Evolutionary conservation across 2,113 vertebrate genomes (phyloP).

Genomic region (Herpetotheres cachinnans): DNA sequence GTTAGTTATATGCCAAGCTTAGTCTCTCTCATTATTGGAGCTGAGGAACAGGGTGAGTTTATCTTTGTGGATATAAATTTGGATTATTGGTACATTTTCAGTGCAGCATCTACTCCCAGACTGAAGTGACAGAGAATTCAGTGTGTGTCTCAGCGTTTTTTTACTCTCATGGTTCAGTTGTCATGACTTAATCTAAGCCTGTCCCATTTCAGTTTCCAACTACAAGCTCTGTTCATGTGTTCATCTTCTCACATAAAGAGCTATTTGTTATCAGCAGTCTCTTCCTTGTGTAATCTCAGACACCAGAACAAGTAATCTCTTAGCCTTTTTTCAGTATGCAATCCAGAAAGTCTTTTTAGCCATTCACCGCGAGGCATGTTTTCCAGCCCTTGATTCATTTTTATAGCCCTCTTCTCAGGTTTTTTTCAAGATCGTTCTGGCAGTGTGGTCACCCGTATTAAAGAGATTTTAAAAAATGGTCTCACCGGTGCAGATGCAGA

Average conservation of each 20-base stretch:
- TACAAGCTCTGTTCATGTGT: slow-evolving; percentile 13
- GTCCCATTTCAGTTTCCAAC: slow-evolving; percentile 11
- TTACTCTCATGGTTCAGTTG: neutral
- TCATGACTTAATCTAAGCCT: slow-evolving; percentile 10
- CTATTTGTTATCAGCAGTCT: slow-evolving; percentile 34
- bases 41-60: neutral
- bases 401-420: neutral
- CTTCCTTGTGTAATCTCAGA: neutral
- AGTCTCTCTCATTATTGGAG: neutral
- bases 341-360: neutral
- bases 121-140: neutral
- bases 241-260: slow-evolving; percentile 17
- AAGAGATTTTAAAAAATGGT: neutral
- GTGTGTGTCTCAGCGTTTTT: neutral
- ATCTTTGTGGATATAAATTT: neutral
- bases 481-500: neutral
- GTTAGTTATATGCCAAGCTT: neutral
- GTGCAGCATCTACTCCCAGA: neutral
- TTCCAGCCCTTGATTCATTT: neutral
- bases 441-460: neutral
- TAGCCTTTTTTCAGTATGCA: neutral
- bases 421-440: neutral
- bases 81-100: neutral
- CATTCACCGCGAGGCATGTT: neutral
- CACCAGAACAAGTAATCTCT: slow-evolving; percentile 1